A percentile compares a stretch with the other conserved stretches of the same genome.
These are phyloP conservation scores for Hartigia nigra DNA, from an alignment of 2,888 invertebrate genomes.

Conservation along the genomic window DNA sequence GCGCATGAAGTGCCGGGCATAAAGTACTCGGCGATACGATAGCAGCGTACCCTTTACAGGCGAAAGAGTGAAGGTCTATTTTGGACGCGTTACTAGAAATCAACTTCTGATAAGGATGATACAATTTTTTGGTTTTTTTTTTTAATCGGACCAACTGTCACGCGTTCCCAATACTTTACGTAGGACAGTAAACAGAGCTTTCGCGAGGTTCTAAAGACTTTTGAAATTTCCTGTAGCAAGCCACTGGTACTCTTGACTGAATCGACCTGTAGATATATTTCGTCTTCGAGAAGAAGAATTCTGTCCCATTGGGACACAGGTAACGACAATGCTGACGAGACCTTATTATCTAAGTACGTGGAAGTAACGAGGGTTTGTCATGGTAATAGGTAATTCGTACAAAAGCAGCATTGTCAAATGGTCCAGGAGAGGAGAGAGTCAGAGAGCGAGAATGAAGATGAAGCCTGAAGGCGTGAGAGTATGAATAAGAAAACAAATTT, in stretches of 20 bases:
- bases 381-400: slow-evolving; percentile 21
- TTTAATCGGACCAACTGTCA: no score
- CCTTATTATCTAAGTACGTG: slow-evolving; percentile 18
- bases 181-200: neutral
- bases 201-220: neutral
- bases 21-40: neutral
- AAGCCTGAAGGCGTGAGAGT: neutral
- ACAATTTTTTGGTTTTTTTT: no score
- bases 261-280: neutral
- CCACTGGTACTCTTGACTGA: neutral
- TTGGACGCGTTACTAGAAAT: neutral
- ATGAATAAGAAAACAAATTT: neutral
- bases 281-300: neutral
- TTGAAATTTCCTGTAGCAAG: neutral
- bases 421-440: neutral
- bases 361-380: slow-evolving; percentile 28
- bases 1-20: neutral
- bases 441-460: neutral
- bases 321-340: slow-evolving; percentile 4
- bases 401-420: neutral
- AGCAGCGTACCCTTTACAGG: neutral
- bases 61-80: neutral
- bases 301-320: neutral
- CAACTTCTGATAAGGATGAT: neutral
- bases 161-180: neutral